Conservation (phyloP, 1,140 invertebrate genomes). For the Metopolophium dirhodum region DNA sequence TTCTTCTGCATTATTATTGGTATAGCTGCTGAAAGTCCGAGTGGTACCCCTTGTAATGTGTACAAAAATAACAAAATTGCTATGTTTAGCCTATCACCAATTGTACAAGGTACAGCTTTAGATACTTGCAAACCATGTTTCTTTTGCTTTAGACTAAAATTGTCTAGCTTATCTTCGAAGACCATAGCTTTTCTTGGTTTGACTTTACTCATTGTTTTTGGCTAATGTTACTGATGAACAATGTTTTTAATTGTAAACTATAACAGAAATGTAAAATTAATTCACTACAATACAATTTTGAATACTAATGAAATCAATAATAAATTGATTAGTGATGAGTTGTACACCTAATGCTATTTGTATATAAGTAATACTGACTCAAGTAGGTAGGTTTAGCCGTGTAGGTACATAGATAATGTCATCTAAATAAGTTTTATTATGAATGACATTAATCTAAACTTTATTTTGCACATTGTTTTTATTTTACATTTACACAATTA, state of each 20-base stretch:
- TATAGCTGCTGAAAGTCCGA: slow-evolving; percentile 90
- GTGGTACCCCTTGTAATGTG: slow-evolving; percentile 93
- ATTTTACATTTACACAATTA: neutral
- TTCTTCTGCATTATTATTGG: slow-evolving; percentile 94
- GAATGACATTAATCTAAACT: neutral
- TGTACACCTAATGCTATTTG: neutral
- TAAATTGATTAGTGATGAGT: neutral
- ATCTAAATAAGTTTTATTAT: neutral
- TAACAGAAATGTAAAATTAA: neutral
- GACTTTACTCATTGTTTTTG: neutral
- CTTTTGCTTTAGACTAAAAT: neutral
- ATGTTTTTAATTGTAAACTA: neutral
- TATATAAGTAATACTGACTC: neutral
- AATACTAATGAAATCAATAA: neutral
- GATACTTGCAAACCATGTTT: neutral
- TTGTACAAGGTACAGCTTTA: neutral
- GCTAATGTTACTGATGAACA: neutral
- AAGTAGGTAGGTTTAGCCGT: neutral
- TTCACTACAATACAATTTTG: neutral
- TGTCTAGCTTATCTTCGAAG: neutral
- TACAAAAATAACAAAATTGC: slow-evolving; percentile 89
- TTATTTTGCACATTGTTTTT: neutral
- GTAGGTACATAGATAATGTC: neutral
- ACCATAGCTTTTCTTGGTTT: neutral
- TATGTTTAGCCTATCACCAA: slow-evolving; percentile 79